Percentiles rank a stretch among this genome's conserved stretches.
These are phyloP conservation scores for Hoplostethus mediterraneus DNA, from an alignment of 2,797 vertebrate genomes.

Conservation along the genomic window DNA sequence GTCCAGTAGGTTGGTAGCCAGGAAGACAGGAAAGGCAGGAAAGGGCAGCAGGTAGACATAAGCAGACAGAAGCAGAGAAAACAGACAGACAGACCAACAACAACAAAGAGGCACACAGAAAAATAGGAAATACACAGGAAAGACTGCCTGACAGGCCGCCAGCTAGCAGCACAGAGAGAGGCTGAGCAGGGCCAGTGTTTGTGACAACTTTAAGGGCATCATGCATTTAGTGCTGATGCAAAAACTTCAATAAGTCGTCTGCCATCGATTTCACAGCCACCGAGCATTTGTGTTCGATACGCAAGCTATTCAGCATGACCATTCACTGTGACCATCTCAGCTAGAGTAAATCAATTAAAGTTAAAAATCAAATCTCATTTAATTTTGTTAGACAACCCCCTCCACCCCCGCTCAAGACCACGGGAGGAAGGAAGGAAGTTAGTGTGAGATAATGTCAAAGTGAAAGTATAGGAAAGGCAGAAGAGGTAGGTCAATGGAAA, in stretches of 20 bases:
- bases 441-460: background rate
- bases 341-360: constrained; percentile 71
- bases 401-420: constrained; percentile 2
- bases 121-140: constrained; percentile 9
- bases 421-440: constrained; percentile 11
- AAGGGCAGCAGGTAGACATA: constrained; percentile 2
- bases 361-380: constrained; percentile 72
- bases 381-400: constrained; percentile 43
- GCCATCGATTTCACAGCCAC: constrained; percentile 68
- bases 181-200: background rate
- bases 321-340: constrained; percentile 61
- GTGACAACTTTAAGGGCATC: constrained; percentile 11
- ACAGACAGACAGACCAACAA: constrained; percentile 19
- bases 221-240: constrained; percentile 66
- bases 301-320: constrained; percentile 60
- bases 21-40: background rate
- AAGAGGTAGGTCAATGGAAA: background rate
- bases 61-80: constrained; percentile 17
- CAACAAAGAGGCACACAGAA: constrained; percentile 8
- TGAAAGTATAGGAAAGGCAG: no score
- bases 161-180: no score
- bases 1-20: background rate
- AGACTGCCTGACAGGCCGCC: no score
- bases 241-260: constrained; percentile 62
- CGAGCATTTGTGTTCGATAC: constrained; percentile 69